Conservation (phyloP, 2,888 invertebrate genomes). For the Zygothrica quintamaculata region DNA sequence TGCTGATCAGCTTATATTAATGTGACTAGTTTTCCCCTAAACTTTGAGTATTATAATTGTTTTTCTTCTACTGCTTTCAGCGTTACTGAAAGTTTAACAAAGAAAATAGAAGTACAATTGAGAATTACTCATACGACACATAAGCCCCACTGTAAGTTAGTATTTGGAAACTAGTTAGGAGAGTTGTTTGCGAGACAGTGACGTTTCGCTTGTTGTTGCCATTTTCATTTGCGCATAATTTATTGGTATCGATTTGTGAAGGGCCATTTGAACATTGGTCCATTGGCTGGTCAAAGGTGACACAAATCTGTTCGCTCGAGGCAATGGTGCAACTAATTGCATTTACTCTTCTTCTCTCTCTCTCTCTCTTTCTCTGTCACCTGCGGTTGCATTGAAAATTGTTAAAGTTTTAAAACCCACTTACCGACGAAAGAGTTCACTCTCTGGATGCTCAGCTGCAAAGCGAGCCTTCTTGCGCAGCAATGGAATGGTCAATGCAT, state of each 20-base stretch:
- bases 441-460: conserved; percentile 88
- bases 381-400: conserved; percentile 18
- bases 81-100: neutral
- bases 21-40: too few species aligned
- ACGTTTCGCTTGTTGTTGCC: conserved; percentile 22
- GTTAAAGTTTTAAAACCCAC: conserved; percentile 47
- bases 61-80: neutral
- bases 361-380: too few species aligned
- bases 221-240: conserved; percentile 56
- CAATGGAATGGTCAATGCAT: conserved; percentile 94
- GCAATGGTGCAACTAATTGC: conserved; percentile 53
- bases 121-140: conserved; percentile 35
- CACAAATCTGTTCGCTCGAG: conserved; percentile 36
- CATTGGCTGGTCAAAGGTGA: conserved; percentile 44
- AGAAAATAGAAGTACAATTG: conserved; percentile 9
- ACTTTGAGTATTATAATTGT: too few species aligned
- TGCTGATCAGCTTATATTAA: too few species aligned
- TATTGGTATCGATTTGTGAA: conserved; percentile 60
- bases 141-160: neutral
- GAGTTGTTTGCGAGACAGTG: conserved; percentile 10
- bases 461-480: conserved; percentile 91
- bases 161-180: conserved; percentile 9
- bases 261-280: conserved; percentile 12
- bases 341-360: conserved; percentile 37
- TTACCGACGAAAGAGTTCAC: conserved; percentile 86